phyloP scores from a whole-genome alignment of 2,888 invertebrate species.

The Autographa gamma region DNA sequence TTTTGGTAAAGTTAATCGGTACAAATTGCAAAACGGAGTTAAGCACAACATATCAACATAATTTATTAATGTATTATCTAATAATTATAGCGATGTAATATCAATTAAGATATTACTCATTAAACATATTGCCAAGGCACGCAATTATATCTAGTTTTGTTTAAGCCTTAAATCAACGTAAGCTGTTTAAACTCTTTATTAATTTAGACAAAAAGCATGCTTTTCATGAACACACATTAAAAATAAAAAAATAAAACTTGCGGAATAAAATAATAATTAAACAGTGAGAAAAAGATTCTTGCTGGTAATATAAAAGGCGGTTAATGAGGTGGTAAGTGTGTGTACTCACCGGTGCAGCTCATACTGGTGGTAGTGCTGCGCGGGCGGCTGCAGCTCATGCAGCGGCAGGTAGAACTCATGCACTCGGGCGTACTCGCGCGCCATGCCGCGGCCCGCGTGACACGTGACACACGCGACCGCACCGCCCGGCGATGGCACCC shows the following conservation, averaged over 20 bases:
- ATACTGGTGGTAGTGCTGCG: slow-evolving; percentile 63
- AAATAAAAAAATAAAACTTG: too few species aligned
- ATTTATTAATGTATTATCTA: background rate
- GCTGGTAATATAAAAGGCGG: background rate
- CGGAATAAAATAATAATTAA: too few species aligned
- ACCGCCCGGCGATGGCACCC: slow-evolving; percentile 46
- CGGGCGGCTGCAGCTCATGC: slow-evolving; percentile 70
- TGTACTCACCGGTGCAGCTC: slow-evolving; percentile 71
- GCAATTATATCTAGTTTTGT: background rate
- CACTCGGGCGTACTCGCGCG: slow-evolving; percentile 70
- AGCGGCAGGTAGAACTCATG: slow-evolving; percentile 72
- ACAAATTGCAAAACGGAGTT: too few species aligned
- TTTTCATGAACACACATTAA: too few species aligned
- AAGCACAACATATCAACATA: background rate
- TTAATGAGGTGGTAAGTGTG: background rate
- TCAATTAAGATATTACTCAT: slow-evolving; percentile 24
- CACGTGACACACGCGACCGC: slow-evolving; percentile 50
- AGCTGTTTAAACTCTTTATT: background rate
- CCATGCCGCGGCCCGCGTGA: slow-evolving; percentile 61
- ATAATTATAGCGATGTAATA: slow-evolving; percentile 20
- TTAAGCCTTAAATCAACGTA: background rate
- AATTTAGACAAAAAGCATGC: too few species aligned
- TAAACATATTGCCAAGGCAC: background rate
- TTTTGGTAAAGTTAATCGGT: too few species aligned
- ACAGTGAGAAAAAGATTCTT: too few species aligned